A percentile compares a stretch with the other conserved stretches of the same genome.
Evolutionary conservation across 1,140 invertebrate genomes (phyloP).

Genomic region (Zaprionus camerounensis): DNA sequence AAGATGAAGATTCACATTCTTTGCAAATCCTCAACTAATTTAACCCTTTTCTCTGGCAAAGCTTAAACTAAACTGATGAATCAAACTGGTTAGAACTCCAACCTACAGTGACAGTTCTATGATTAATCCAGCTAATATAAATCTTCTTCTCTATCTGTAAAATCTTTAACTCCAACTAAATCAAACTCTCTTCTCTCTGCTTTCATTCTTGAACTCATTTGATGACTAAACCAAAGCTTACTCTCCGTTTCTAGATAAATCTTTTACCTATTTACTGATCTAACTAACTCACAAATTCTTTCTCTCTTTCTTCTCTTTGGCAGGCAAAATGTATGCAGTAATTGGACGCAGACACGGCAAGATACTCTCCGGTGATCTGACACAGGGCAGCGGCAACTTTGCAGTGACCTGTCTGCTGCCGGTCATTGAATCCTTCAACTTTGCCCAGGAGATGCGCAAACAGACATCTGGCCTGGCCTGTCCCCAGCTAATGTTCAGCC

Average conservation of each 20-base stretch:
- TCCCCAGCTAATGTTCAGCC: conserved; percentile 97
- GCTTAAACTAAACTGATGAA: no score
- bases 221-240: not conserved
- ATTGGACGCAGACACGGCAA: conserved; percentile 95
- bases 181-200: no score
- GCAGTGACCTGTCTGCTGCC: conserved; percentile 95
- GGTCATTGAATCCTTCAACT: conserved; percentile 98
- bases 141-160: no score
- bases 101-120: no score
- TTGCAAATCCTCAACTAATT: not conserved
- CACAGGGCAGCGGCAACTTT: conserved; percentile 94
- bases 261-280: not conserved
- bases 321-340: conserved; percentile 97
- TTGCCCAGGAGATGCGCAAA: conserved; percentile 96
- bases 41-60: no score
- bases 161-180: no score
- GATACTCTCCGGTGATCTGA: conserved; percentile 94
- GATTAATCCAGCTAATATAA: no score
- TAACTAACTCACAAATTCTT: conserved; percentile 6
- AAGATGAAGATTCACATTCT: no score
- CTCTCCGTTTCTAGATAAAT: not conserved
- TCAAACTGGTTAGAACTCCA: no score
- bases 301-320: conserved; percentile 62
- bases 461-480: conserved; percentile 98
- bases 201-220: not conserved